Evolutionary conservation across 2,888 invertebrate species (phyloP).

Genomic region (Hypomecis punctinalis): DNA sequence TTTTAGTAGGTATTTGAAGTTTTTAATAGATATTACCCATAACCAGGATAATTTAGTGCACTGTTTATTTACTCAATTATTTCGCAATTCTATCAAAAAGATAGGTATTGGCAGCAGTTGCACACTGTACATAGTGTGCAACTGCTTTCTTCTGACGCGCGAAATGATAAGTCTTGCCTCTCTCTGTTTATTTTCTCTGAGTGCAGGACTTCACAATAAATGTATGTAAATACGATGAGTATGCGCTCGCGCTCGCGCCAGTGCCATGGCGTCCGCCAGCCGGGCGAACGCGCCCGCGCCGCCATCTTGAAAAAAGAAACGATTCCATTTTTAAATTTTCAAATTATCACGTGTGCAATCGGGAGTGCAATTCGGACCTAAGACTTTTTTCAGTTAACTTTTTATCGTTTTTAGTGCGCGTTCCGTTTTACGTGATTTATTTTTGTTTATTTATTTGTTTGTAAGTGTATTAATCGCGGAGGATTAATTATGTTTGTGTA

Average conservation of each 20-base stretch:
- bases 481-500: slow-evolving; percentile 37
- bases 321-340: slow-evolving; percentile 20
- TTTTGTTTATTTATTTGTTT: slow-evolving; percentile 13
- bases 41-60: too few species aligned
- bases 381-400: not conserved
- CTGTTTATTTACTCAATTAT: too few species aligned
- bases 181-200: too few species aligned
- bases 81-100: too few species aligned
- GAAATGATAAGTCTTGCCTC: too few species aligned
- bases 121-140: too few species aligned
- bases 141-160: too few species aligned
- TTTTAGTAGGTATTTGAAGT: too few species aligned
- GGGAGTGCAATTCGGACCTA: slow-evolving; percentile 20
- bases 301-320: slow-evolving; percentile 49
- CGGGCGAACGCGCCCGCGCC: slow-evolving; percentile 69
- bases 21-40: too few species aligned
- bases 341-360: slow-evolving; percentile 24
- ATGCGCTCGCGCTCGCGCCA: slow-evolving; percentile 64
- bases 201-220: slow-evolving; percentile 71
- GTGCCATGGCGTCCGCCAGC: slow-evolving; percentile 77
- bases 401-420: not conserved
- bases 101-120: too few species aligned
- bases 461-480: slow-evolving; percentile 32
- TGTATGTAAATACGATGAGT: slow-evolving; percentile 62
- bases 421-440: slow-evolving; percentile 17